Evolutionary conservation across 2,797 vertebrate genomes (phyloP).

Genomic region (Crenuchus spilurus): DNA sequence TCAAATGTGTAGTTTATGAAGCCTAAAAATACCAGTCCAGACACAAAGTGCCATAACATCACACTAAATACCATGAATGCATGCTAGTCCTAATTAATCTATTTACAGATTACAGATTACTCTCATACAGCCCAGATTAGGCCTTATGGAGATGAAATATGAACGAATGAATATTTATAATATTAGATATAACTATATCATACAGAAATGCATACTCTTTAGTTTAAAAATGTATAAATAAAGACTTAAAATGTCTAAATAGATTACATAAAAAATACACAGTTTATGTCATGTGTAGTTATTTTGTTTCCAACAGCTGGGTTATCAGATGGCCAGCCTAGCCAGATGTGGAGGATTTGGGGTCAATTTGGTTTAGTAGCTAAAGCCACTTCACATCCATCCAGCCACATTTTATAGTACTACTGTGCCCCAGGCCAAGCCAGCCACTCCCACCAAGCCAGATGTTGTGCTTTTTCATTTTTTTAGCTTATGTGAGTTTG

Average conservation of each 20-base stretch:
- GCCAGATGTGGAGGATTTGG: constrained; percentile 34
- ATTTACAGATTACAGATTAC: background rate
- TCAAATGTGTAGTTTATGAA: background rate
- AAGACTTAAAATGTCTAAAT: background rate
- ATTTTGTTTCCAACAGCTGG: constrained; percentile 15
- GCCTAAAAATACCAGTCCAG: background rate
- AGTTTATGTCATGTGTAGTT: background rate
- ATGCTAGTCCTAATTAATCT: background rate
- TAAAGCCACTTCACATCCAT: constrained; percentile 8
- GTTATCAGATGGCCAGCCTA: constrained; percentile 17
- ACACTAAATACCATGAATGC: background rate
- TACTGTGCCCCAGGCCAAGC: constrained; percentile 1
- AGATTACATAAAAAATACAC: constrained; percentile 5
- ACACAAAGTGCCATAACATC: background rate
- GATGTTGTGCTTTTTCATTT: constrained; percentile 23
- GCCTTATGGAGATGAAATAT: background rate
- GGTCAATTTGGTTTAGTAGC: constrained; percentile 7
- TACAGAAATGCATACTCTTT: no score
- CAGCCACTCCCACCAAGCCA: background rate
- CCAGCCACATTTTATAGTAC: background rate
- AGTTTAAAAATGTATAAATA: background rate
- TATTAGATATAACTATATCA: no score
- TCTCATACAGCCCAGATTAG: background rate
- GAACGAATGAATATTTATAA: background rate
- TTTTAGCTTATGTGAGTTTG: background rate